Evolutionary conservation across 2,888 invertebrate species (phyloP).

Genomic region (Saturnia japonica): DNA sequence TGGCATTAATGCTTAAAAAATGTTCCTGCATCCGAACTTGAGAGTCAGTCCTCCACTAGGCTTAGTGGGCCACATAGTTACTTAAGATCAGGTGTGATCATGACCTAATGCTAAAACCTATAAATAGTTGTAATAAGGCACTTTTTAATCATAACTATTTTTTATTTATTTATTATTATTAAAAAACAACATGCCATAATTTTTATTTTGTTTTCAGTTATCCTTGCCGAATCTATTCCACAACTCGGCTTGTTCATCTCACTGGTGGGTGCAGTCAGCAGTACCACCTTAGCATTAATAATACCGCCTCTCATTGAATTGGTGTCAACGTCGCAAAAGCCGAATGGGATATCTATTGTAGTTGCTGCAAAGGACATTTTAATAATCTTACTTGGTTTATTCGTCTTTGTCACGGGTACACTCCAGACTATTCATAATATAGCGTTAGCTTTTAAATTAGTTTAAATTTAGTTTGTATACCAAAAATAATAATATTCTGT

Average conservation of each 20-base stretch:
- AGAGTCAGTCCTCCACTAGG: too few relatives aligned
- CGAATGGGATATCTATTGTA: conserved; percentile 69
- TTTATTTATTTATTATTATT: too few relatives aligned
- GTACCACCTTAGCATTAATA: conserved; percentile 92
- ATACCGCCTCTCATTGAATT: conserved; percentile 94
- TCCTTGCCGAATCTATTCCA: conserved; percentile 92
- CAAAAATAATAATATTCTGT: not conserved
- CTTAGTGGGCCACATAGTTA: too few relatives aligned
- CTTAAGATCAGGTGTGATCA: too few relatives aligned
- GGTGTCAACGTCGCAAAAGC: conserved; percentile 84
- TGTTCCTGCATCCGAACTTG: too few relatives aligned
- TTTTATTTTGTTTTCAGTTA: conserved; percentile 85
- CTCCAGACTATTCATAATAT: conserved; percentile 87
- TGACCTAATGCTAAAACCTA: too few relatives aligned
- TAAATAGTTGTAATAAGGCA: too few relatives aligned
- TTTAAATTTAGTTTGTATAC: not conserved
- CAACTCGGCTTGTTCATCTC: conserved; percentile 94
- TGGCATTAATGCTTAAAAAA: too few relatives aligned
- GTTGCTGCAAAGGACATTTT: conserved; percentile 82
- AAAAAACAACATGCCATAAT: too few relatives aligned
- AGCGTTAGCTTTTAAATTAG: conserved; percentile 63
- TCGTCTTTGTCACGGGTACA: conserved; percentile 89
- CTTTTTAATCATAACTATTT: too few relatives aligned
- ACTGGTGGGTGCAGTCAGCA: conserved; percentile 94
- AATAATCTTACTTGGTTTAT: conserved; percentile 85